These are phyloP conservation scores for Sciurus carolinensis DNA, from an alignment of 2,797 vertebrate species.

Conservation along the genomic window DNA sequence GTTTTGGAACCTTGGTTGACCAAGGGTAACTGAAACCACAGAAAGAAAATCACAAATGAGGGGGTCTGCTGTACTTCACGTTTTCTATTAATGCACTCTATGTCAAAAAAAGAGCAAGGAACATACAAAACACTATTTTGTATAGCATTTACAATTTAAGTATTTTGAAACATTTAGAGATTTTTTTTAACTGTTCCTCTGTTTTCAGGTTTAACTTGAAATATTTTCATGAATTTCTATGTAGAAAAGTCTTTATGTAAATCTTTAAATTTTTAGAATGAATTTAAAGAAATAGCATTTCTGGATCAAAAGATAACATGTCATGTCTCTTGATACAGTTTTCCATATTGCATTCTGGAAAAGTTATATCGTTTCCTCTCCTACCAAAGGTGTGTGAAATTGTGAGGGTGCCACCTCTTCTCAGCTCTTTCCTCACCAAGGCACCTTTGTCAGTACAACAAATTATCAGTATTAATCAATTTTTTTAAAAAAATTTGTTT, in stretches of 20 bases:
- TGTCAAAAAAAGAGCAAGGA: neutral
- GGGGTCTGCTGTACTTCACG: neutral
- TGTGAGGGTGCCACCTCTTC: neutral
- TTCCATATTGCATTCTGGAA: neutral
- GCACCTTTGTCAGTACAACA: neutral
- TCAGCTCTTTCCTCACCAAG: neutral
- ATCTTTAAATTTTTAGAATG: neutral
- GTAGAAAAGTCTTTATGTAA: too few species aligned
- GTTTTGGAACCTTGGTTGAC: too few species aligned
- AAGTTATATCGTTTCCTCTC: neutral
- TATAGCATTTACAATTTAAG: neutral
- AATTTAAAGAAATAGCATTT: neutral
- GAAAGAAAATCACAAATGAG: too few species aligned
- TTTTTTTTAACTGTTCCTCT: neutral
- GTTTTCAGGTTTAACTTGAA: neutral
- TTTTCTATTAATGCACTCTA: too few species aligned
- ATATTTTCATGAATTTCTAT: neutral
- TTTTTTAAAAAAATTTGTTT: too few species aligned
- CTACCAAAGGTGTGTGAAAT: neutral
- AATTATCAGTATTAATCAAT: neutral
- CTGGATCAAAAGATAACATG: neutral
- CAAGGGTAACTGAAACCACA: too few species aligned
- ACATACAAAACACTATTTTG: neutral
- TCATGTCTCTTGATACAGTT: neutral
- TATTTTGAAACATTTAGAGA: neutral